Base-by-base conservation (phyloP, 1,140 invertebrate species). In the Drosophila nigromelanica region DNA sequence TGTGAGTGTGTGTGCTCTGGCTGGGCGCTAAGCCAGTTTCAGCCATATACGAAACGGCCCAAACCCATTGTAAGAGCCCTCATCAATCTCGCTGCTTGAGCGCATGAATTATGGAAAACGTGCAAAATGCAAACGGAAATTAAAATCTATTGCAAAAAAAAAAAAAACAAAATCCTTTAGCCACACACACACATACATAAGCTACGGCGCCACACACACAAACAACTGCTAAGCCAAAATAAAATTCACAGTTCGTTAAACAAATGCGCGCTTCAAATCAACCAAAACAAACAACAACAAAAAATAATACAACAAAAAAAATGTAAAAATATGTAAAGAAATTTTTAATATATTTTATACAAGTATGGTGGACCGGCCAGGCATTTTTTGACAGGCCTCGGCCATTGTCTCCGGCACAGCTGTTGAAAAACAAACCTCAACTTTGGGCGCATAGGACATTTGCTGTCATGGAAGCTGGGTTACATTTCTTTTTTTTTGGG, bases 111-210 rank as follows among this genome's bases (percentile, higher is more conserved):
- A 89, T 89, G 73, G 77, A 89, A 83, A 89, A 89, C 83, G 79
- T 89, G 80, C 73, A 86, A 86, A 86, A 87, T 89, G 76, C 83
- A 89, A 89, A 89, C 83, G 83, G 83, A 89, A 89, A 89, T 89
- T 89, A 89, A 89, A 89, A 89, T 89, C 60, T 89, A 86, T 87
- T 18, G 61, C 18, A 77, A 69, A 64, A 76, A 75, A 76, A 76
- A 18, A 18, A 82, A 64, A 58, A 48, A 63, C 11, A 5, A 48
- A 78, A 67, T 58, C 52, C 72, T 37, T 68, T 55, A 63, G 54
- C 69, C 55, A 35, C 21, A 51, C 8, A 61, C n/a, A 60, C 18
- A 35, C 48, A 10, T 8, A 40, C 14, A 27, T n/a, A 12, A 39
- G 12, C 35, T 40, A 33, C 27, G 24, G 12, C 11, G 24, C n/a